Evolutionary conservation across 2,113 vertebrate species (phyloP).

Genomic region (Clarias macrocephalus): DNA sequence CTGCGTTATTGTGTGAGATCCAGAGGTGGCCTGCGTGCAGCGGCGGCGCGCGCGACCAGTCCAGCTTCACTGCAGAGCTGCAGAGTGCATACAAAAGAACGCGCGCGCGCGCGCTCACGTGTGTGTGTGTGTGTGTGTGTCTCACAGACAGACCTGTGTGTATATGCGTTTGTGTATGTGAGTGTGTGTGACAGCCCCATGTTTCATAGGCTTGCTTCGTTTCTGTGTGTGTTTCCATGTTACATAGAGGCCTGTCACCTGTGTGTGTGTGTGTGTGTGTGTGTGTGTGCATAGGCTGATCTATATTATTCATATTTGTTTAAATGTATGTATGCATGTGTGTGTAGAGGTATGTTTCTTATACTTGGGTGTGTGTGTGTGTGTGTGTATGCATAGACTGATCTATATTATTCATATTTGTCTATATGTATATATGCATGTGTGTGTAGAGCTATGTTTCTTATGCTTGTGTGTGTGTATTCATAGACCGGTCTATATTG

Average conservation of each 20-base stretch:
- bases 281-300: background rate
- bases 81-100: slow-evolving; percentile 27
- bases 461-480: background rate
- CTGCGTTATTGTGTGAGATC: slow-evolving; percentile 39
- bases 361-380: background rate
- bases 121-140: background rate
- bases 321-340: no score
- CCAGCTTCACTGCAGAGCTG: slow-evolving; percentile 28
- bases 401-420: background rate
- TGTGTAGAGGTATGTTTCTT: no score
- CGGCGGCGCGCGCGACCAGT: background rate
- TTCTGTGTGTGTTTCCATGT: no score
- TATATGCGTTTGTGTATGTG: background rate
- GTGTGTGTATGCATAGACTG: background rate
- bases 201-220: background rate
- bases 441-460: background rate
- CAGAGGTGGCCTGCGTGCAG: slow-evolving; percentile 35
- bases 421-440: background rate
- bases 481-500: background rate
- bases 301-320: background rate
- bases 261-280: slow-evolving; percentile 2
- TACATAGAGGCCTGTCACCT: no score
- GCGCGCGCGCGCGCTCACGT: background rate
- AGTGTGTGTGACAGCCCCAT: background rate
- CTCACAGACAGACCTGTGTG: slow-evolving; percentile 3